Evolutionary conservation across 2,113 vertebrate species (phyloP), one percentile per base, ranked within the genome.

Genomic region (Malurus elegans): DNA sequence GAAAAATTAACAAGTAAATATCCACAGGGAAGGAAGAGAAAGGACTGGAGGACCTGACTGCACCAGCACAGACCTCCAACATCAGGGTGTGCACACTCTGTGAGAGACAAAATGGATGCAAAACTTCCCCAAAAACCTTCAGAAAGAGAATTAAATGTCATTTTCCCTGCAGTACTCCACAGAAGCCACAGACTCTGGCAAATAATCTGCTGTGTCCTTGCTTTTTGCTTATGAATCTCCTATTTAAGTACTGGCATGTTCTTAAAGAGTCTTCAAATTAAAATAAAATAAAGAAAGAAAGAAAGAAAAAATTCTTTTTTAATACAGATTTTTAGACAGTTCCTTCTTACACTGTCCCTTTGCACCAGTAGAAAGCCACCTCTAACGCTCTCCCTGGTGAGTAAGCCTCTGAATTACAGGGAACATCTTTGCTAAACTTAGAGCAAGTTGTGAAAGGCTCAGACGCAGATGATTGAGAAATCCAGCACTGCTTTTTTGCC

Each of bases 381-480:
- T 71, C 34, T 66, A 66, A 11, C 10, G 18, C 13, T 32, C 11
- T 11, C 67, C 19, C 38, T 71, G 20, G 10, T 28, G 29, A 62
- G 9, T 9, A 5, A n/a, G 42, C 25, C 44, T 87, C 75, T 40
- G 26, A 65, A 29, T 51, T 29, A 18, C 2, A 11, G 23, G 29
- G 12, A 57, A 10, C 40, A 31, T 18, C 28, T 85, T 53, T 50
- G 32, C 79, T 62, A 1, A 11, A 17, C 28, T 42, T 10, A 24
- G 6, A 78, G 20, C 13, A 44, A 76, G 20, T 4, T 9, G 29
- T 6, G 9, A 26, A 79, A 73, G 36, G 14, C 18, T 62, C 6
- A 10, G 32, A 54, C 0, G 0, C 28, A 76, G 66, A 16, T 17
- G 32, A 21, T 1, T 6, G 61, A 38, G 51, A 65, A 65, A 71